phyloP scores from a whole-genome alignment of 2,888 invertebrate species.

The Ophion ellenae region DNA sequence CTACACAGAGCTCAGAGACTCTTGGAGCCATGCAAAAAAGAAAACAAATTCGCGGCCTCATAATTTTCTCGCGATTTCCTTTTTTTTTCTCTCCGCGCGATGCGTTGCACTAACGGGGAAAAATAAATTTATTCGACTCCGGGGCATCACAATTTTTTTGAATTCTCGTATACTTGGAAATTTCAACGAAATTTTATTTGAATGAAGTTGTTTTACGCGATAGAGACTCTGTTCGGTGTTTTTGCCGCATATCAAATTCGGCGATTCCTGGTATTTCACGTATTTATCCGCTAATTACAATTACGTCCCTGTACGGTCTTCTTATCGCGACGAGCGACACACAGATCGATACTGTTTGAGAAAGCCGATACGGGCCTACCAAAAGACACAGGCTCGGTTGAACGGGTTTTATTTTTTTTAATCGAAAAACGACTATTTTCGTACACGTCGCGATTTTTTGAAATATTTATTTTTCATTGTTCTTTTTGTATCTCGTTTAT shows the following conservation, averaged over 20 bases:
- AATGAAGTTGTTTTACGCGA: not conserved
- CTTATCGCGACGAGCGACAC: constrained; percentile 16
- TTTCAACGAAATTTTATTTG: not conserved
- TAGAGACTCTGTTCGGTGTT: not conserved
- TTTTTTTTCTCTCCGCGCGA: constrained; percentile 1
- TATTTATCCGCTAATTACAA: constrained; percentile 51
- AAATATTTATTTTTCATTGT: constrained; percentile 2
- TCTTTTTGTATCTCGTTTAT: constrained; percentile 29
- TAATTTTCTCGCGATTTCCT: constrained; percentile 7
- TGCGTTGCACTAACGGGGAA: not conserved
- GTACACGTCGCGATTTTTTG: not conserved
- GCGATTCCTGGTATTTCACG: constrained; percentile 30
- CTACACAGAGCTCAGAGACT: constrained; percentile 50
- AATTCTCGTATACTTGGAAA: not conserved
- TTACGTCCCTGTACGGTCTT: constrained; percentile 58
- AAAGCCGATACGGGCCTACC: constrained; percentile 67
- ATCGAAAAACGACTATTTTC: constrained; percentile 6
- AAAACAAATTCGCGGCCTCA: constrained; percentile 26
- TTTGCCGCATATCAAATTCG: constrained; percentile 18
- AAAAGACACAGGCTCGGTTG: constrained; percentile 48
- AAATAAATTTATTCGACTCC: constrained; percentile 19
- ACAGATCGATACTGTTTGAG: constrained; percentile 42
- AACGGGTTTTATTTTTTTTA: constrained; percentile 11
- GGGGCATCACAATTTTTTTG: not conserved
- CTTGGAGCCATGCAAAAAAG: constrained; percentile 15